These are phyloP conservation scores for Cylindroiulus punctatus DNA, from an alignment of 2,888 invertebrate species.

Conservation along the genomic window DNA sequence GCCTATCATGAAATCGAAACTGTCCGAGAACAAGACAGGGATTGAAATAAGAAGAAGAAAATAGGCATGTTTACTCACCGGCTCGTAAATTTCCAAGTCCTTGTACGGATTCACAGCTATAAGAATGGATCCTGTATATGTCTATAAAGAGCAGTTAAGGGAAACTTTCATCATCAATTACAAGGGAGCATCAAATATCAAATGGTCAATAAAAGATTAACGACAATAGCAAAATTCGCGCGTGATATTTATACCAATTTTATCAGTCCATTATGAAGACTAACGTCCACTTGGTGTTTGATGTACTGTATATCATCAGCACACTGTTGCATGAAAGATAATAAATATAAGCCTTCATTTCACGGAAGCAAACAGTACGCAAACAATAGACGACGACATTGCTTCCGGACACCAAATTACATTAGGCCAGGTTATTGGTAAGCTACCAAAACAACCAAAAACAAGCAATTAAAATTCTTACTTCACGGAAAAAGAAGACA, in stretches of 20 bases:
- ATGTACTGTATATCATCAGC: too few relatives aligned
- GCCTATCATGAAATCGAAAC: neutral
- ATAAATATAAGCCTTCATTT: too few relatives aligned
- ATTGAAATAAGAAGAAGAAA: neutral
- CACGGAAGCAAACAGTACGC: too few relatives aligned
- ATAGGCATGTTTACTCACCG: conserved; percentile 73
- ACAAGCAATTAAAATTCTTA: too few relatives aligned
- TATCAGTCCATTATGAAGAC: too few relatives aligned
- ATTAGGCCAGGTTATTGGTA: too few relatives aligned
- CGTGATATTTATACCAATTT: neutral
- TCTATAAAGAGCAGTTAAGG: conserved; percentile 70
- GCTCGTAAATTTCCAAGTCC: conserved; percentile 86
- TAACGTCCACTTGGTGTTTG: too few relatives aligned
- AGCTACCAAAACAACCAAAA: too few relatives aligned
- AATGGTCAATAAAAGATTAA: conserved; percentile 36
- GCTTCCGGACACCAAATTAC: too few relatives aligned
- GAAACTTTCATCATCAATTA: conserved; percentile 35
- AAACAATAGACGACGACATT: too few relatives aligned
- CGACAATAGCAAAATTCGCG: neutral
- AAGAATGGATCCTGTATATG: conserved; percentile 91
- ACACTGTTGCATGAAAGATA: too few relatives aligned
- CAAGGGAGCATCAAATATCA: conserved; percentile 16
- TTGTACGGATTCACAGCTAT: conserved; percentile 95
- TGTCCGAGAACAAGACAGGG: neutral
- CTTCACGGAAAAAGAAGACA: too few relatives aligned